phyloP scores from a whole-genome alignment of 2,113 vertebrate genomes.

The Gavia stellata region DNA sequence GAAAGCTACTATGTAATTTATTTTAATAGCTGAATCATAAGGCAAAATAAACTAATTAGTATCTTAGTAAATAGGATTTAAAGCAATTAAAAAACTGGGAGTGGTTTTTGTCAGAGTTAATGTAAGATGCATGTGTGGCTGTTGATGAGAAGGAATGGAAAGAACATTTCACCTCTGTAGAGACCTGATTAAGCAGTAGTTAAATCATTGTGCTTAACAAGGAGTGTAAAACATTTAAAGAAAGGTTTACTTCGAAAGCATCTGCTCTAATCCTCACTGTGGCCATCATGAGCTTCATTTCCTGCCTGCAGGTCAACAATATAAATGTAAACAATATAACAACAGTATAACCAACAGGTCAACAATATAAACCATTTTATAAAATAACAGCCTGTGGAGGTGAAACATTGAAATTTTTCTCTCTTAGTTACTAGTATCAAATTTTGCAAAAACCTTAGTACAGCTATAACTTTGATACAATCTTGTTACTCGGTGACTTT shows the following conservation, averaged over 20 bases:
- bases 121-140: neutral
- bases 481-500: neutral
- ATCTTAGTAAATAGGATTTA: neutral
- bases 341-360: neutral
- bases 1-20: neutral
- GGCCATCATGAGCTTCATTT: accelerated
- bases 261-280: neutral
- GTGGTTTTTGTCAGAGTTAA: neutral
- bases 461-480: neutral
- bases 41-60: neutral
- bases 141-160: neutral
- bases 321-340: neutral
- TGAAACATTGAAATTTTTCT: neutral
- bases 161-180: neutral
- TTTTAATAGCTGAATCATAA: neutral
- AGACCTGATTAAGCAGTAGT: neutral
- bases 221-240: neutral
- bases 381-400: neutral
- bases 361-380: neutral
- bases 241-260: neutral
- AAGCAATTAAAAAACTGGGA: neutral
- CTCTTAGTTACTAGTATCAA: neutral
- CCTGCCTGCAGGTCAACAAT: neutral
- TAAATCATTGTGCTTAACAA: neutral
- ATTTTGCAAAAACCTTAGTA: neutral